Conservation (phyloP, 2,888 invertebrate species). For the Pachydiplax longipennis region DNA sequence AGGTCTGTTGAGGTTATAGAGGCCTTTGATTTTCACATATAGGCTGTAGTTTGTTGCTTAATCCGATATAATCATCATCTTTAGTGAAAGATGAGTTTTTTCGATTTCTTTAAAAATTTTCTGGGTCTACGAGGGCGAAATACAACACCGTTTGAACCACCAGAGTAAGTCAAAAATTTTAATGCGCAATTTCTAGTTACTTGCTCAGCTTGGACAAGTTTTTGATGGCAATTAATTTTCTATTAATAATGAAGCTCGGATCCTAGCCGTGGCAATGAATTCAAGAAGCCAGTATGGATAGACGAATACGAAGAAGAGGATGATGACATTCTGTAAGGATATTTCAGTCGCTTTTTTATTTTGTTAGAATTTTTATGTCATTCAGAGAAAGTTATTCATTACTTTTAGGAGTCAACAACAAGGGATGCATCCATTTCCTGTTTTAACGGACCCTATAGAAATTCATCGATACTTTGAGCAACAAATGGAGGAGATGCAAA, state of each 20-base stretch:
- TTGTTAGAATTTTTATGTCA: background rate
- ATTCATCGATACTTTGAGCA: constrained; percentile 14
- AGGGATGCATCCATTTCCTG: background rate
- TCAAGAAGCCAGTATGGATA: constrained; percentile 22
- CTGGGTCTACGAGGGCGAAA: background rate
- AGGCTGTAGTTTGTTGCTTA: background rate
- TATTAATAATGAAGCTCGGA: background rate
- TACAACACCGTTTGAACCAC: background rate
- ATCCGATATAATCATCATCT: background rate
- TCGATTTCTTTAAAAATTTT: constrained; percentile 3
- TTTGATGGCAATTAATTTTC: background rate
- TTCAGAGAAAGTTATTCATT: background rate
- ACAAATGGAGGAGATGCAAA: constrained; percentile 12
- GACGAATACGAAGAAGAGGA: constrained; percentile 30
- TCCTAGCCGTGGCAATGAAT: background rate
- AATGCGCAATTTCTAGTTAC: background rate
- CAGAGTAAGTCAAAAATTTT: background rate
- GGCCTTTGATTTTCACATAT: background rate
- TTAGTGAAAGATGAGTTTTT: background rate
- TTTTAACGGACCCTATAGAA: constrained; percentile 8
- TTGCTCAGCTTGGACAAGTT: background rate
- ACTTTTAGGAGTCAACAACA: background rate
- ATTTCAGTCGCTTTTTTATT: background rate
- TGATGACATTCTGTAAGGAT: constrained; percentile 26
- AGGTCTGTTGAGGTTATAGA: no score